phyloP scores from a whole-genome alignment of 1,140 invertebrate genomes.

The Drosophila aff. region DNA sequence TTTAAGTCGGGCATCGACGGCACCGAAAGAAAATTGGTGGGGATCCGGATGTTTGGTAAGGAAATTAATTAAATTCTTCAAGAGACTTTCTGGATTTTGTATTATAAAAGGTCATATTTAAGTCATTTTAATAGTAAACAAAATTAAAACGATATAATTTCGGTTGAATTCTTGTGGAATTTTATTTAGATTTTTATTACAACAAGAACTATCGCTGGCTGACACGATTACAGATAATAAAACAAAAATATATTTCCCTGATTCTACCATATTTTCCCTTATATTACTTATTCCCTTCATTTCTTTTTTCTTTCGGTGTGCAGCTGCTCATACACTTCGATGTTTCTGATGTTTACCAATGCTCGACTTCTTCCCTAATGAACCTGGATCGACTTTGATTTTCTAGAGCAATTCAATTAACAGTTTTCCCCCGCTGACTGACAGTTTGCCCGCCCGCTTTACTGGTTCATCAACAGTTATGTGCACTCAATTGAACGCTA shows the following conservation, averaged over 20 bases:
- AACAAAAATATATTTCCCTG: not conserved
- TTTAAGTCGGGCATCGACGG: not conserved
- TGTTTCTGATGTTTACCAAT: constrained; percentile 13
- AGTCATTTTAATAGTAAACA: too few species aligned
- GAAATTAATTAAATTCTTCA: not conserved
- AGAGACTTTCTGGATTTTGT: too few species aligned
- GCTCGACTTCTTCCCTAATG: constrained; percentile 49
- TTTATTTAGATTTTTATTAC: too few species aligned
- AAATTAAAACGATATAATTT: too few species aligned
- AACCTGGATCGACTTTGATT: constrained; percentile 36
- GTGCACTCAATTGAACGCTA: constrained; percentile 76
- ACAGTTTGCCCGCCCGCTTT: constrained; percentile 15
- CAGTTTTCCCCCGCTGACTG: constrained; percentile 40
- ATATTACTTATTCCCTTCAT: not conserved
- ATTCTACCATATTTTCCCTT: not conserved
- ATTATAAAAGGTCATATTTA: too few species aligned
- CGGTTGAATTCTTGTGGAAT: too few species aligned
- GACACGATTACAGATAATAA: not conserved
- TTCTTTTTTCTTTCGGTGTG: not conserved
- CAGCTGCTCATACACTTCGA: not conserved
- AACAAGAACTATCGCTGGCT: too few species aligned
- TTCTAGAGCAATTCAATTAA: constrained; percentile 74
- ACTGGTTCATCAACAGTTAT: constrained; percentile 67
- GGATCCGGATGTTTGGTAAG: too few species aligned
- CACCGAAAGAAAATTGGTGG: constrained; percentile 16